A percentile compares a stretch with the other conserved stretches of the same genome.
These are phyloP conservation scores for Ypsolopha scabrella DNA, from an alignment of 2,888 invertebrate genomes.

Conservation along the genomic window DNA sequence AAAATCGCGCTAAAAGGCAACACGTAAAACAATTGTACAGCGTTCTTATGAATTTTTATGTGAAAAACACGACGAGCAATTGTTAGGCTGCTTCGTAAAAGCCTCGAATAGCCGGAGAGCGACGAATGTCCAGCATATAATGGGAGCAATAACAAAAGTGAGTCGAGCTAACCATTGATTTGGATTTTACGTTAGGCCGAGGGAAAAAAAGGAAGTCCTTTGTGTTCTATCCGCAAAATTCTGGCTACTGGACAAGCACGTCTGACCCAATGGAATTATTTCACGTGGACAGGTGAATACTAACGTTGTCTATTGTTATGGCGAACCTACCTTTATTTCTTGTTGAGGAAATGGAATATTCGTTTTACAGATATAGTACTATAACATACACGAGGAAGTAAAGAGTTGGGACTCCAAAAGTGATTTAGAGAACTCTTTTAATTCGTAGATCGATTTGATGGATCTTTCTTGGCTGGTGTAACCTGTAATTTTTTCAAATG, in stretches of 20 bases:
- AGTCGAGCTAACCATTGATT: constrained; percentile 64
- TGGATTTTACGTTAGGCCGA: constrained; percentile 48
- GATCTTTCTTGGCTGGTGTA: too few species aligned
- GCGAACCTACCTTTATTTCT: constrained; percentile 9
- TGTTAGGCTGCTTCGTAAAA: constrained; percentile 24
- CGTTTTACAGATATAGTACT: too few species aligned
- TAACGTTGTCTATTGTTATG: constrained; percentile 40
- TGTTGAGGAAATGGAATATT: too few species aligned
- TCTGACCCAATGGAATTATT: constrained; percentile 33
- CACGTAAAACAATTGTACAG: constrained; percentile 7
- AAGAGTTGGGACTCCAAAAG: too few species aligned
- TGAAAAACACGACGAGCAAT: constrained; percentile 26
- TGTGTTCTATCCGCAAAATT: constrained; percentile 51
- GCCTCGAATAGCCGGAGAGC: constrained; percentile 27
- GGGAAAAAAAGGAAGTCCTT: constrained; percentile 49
- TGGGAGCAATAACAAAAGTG: constrained; percentile 62
- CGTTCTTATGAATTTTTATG: constrained; percentile 38
- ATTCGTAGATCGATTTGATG: too few species aligned
- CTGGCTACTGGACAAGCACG: constrained; percentile 41
- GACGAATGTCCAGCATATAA: constrained; percentile 41
- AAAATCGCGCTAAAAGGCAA: too few species aligned
- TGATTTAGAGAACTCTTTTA: too few species aligned
- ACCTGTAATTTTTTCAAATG: too few species aligned
- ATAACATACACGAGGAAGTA: too few species aligned
- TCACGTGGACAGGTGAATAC: constrained; percentile 51